phyloP scores from a whole-genome alignment of 2,797 vertebrate genomes.

The Coreius guichenoti region DNA sequence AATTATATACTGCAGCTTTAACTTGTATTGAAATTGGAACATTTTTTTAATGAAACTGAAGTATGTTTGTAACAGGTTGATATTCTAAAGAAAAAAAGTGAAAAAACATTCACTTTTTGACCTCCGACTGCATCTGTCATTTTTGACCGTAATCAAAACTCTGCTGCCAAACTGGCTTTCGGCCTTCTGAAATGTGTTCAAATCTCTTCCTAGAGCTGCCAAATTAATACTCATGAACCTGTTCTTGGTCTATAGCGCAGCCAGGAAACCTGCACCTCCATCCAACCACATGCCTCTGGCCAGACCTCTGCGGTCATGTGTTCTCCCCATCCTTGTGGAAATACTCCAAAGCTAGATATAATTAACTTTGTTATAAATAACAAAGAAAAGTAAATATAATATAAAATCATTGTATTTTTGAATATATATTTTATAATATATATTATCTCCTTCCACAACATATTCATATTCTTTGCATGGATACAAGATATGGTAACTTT shows the following conservation, averaged over 20 bases:
- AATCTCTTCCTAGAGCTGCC: slow-evolving; percentile 24
- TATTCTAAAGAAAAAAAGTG: slow-evolving; percentile 9
- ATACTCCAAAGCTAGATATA: not conserved
- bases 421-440: not conserved
- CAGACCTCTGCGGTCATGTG: slow-evolving; percentile 13
- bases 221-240: slow-evolving; percentile 36
- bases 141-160: slow-evolving; percentile 11
- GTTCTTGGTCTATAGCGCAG: slow-evolving; percentile 26
- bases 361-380: not conserved
- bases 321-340: slow-evolving; percentile 14
- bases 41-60: not conserved
- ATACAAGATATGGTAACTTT: not conserved
- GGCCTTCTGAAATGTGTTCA: slow-evolving; percentile 28
- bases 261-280: slow-evolving; percentile 27
- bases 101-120: slow-evolving; percentile 1
- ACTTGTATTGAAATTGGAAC: not conserved
- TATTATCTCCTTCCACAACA: not conserved
- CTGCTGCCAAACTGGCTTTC: slow-evolving; percentile 14
- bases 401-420: not conserved
- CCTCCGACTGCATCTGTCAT: slow-evolving; percentile 21
- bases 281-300: slow-evolving; percentile 24
- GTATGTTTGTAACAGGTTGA: not conserved
- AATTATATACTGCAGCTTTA: not conserved
- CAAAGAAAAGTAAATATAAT: not conserved
- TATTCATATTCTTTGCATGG: not conserved